Percentiles rank a stretch among this genome's conserved stretches.
These are phyloP conservation scores for Malurus leucopterus DNA, from an alignment of 2,797 vertebrate species.

Conservation along the genomic window DNA sequence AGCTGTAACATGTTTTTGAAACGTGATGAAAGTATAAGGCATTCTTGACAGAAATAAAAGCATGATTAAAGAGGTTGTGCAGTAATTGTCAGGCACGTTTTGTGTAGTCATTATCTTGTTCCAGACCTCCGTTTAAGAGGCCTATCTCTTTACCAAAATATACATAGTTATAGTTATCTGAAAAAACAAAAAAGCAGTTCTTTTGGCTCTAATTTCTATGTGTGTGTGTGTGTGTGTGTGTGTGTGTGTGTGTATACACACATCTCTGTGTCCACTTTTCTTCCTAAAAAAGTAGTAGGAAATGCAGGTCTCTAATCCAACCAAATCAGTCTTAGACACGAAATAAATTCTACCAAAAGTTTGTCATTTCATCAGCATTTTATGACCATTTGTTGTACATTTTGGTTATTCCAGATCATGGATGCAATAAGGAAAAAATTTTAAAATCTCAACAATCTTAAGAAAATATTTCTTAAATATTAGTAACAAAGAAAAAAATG, in stretches of 20 bases:
- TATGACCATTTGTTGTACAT: neutral
- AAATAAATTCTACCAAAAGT: slow-evolving; percentile 1
- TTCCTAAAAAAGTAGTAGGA: neutral
- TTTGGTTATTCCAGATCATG: neutral
- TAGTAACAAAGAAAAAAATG: neutral
- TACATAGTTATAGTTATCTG: neutral
- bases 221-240: no score
- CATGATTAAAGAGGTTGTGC: slow-evolving; percentile 43
- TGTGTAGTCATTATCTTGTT: slow-evolving; percentile 31
- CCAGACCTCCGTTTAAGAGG: slow-evolving; percentile 35
- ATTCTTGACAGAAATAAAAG: slow-evolving; percentile 52
- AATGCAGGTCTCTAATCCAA: neutral
- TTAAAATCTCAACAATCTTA: neutral
- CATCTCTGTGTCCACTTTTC: neutral
- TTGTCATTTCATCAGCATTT: slow-evolving; percentile 11
- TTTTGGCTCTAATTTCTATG: neutral
- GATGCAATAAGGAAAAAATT: neutral
- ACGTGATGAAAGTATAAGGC: slow-evolving; percentile 24
- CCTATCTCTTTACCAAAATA: neutral
- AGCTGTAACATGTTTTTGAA: slow-evolving; percentile 22
- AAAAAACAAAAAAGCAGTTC: neutral
- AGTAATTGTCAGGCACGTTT: slow-evolving; percentile 45
- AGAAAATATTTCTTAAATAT: neutral
- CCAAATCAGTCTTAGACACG: neutral
- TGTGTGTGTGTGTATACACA: no score